Evolutionary conservation across 2,113 vertebrate genomes (phyloP).

Genomic region (Loxodonta africana): DNA sequence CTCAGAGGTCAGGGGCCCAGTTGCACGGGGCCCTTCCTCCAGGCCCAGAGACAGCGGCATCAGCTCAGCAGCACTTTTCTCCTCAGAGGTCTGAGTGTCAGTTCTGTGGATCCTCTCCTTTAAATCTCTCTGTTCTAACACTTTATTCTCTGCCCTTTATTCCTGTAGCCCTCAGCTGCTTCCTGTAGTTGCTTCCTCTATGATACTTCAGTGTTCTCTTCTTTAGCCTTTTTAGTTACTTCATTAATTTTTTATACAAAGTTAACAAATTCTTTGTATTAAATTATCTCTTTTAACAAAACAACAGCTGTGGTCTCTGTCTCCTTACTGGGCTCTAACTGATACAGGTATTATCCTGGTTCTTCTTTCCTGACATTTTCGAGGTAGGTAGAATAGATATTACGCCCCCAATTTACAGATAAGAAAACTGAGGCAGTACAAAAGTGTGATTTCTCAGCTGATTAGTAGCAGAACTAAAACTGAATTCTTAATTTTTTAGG

Average conservation of each 20-base stretch:
- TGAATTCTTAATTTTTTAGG: not conserved
- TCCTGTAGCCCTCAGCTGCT: not conserved
- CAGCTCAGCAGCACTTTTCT: rapidly evolving
- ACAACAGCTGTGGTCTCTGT: not conserved
- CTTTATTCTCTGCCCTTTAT: not conserved
- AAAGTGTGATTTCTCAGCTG: not conserved
- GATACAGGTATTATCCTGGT: not conserved
- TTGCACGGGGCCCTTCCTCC: not conserved
- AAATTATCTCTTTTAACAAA: not conserved
- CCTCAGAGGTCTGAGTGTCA: not conserved
- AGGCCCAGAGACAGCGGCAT: not conserved
- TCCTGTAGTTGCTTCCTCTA: not conserved
- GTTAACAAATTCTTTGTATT: not conserved
- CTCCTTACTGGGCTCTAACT: not conserved
- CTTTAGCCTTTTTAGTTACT: not conserved
- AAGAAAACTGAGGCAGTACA: not conserved
- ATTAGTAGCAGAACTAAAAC: slow-evolving; percentile 1
- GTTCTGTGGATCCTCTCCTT: not conserved
- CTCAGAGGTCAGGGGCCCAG: not conserved
- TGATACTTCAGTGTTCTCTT: not conserved
- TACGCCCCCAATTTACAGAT: not conserved
- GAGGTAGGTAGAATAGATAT: not conserved
- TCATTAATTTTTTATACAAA: not conserved
- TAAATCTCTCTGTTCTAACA: not conserved
- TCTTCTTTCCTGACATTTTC: not conserved